phyloP scores from a whole-genome alignment of 2,797 vertebrate species.

The Molossus molossus region DNA sequence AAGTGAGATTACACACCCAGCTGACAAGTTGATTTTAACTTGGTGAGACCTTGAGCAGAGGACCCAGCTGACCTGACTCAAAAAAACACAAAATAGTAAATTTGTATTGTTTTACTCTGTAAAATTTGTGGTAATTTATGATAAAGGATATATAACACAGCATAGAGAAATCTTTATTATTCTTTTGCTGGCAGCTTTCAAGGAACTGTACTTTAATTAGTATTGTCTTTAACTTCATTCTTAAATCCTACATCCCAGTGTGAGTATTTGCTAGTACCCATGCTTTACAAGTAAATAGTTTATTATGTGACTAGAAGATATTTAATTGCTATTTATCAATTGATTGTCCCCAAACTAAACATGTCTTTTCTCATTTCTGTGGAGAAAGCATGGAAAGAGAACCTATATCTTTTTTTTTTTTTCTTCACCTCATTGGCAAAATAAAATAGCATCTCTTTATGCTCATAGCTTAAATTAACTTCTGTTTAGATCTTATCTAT shows the following conservation, averaged over 20 bases:
- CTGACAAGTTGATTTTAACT: background rate
- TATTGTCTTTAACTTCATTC: background rate
- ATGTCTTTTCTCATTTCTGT: background rate
- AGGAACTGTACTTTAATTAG: background rate
- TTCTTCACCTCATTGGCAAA: background rate
- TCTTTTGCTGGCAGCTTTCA: constrained; percentile 1
- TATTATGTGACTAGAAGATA: background rate
- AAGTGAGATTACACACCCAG: background rate
- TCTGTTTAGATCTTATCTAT: background rate
- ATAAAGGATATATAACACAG: background rate
- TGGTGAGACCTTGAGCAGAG: background rate
- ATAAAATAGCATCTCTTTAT: background rate
- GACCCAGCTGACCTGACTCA: background rate
- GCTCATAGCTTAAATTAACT: background rate
- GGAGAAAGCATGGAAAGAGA: background rate
- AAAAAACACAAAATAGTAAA: background rate
- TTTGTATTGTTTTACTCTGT: background rate
- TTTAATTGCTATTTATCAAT: background rate
- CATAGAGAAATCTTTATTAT: background rate
- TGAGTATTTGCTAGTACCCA: background rate
- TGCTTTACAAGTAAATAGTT: background rate
- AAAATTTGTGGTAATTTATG: background rate
- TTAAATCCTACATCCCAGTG: background rate
- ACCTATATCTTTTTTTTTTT: background rate
- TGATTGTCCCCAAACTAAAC: background rate